Conservation (phyloP, 2,888 invertebrate genomes). For the Plebejus argus region DNA sequence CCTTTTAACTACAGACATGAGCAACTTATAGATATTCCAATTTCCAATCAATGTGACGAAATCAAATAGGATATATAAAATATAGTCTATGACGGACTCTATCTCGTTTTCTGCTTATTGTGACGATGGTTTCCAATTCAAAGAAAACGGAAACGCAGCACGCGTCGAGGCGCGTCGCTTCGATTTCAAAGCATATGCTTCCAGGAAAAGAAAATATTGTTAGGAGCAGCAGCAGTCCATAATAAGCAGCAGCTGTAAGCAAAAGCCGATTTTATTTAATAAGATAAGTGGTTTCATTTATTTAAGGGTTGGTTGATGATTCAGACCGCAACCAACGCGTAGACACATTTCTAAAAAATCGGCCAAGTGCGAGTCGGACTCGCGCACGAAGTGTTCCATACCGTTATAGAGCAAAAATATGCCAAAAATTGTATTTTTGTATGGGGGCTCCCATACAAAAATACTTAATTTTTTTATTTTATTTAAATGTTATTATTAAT, state of each 20-base stretch:
- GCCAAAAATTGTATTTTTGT: no score
- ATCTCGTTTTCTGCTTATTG: background rate
- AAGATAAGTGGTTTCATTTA: background rate
- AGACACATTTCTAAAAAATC: no score
- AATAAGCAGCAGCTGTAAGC: constrained; percentile 2
- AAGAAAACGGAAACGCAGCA: constrained; percentile 11
- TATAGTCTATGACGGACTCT: background rate
- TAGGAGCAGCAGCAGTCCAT: background rate
- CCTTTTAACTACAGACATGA: background rate
- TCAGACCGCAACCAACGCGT: no score
- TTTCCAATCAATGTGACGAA: background rate
- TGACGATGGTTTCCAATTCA: constrained; percentile 11
- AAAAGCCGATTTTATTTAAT: background rate
- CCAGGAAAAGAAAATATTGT: constrained; percentile 9
- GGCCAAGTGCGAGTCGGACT: no score
- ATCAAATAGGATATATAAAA: background rate
- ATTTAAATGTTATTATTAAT: no score
- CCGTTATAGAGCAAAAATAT: no score
- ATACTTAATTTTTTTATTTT: no score
- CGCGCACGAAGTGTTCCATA: no score
- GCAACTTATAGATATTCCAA: background rate
- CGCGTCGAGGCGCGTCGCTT: background rate
- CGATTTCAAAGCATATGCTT: constrained; percentile 6
- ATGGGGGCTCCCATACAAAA: no score
- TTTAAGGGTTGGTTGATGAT: background rate